phyloP scores from a whole-genome alignment of 2,888 invertebrate species.

The Ormyrus nitidulus region DNA sequence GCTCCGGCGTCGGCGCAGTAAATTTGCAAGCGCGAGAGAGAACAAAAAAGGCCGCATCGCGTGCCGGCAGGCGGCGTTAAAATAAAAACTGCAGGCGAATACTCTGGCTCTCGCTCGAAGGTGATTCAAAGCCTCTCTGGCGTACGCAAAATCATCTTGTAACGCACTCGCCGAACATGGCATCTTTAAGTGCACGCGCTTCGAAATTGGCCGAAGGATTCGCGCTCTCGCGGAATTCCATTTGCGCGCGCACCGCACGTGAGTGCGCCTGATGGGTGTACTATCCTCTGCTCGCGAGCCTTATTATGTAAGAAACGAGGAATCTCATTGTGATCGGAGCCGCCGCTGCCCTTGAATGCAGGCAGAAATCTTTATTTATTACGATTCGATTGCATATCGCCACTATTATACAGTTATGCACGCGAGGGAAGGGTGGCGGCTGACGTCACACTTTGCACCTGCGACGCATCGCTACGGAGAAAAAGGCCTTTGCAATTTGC shows the following conservation, averaged over 20 bases:
- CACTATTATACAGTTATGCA: neutral
- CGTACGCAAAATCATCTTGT: too few species aligned
- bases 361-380: slow-evolving; percentile 51
- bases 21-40: too few species aligned
- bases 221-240: neutral
- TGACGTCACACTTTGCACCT: slow-evolving; percentile 7
- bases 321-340: slow-evolving; percentile 57
- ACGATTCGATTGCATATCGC: slow-evolving; percentile 6
- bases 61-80: neutral
- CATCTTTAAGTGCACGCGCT: neutral
- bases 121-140: too few species aligned
- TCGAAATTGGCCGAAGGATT: slow-evolving; percentile 4
- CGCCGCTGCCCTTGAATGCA: slow-evolving; percentile 57
- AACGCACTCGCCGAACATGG: too few species aligned
- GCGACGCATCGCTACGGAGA: neutral
- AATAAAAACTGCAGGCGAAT: neutral
- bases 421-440: slow-evolving; percentile 11
- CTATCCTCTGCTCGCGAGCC: neutral
- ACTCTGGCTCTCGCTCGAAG: neutral
- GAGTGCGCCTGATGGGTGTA: neutral
- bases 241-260: neutral
- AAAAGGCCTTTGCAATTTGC: too few species aligned
- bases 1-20: too few species aligned
- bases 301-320: slow-evolving; percentile 54
- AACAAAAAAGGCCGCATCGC: neutral